Conservation (phyloP, 2,888 invertebrate species). For the Chymomyza caudatula region DNA sequence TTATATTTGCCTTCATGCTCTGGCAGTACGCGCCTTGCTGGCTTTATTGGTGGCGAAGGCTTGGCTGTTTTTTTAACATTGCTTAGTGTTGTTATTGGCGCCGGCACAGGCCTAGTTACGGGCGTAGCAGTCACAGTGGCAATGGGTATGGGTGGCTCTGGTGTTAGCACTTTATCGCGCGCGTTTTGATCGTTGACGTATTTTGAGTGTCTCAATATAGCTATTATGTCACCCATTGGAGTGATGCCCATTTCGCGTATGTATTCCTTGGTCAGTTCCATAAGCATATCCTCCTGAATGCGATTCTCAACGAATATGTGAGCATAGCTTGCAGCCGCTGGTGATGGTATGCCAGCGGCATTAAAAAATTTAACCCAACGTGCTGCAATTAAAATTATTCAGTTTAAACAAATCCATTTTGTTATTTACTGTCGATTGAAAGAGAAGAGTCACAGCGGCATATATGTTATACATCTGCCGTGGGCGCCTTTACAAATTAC, state of each 20-base stretch:
- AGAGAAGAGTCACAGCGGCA: neutral
- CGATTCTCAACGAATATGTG: slow-evolving; percentile 91
- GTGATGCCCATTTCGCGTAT: slow-evolving; percentile 92
- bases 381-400: slow-evolving; percentile 47
- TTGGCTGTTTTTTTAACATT: slow-evolving; percentile 24
- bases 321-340: slow-evolving; percentile 88
- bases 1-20: slow-evolving; percentile 81
- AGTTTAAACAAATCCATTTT: neutral
- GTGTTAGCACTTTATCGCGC: slow-evolving; percentile 81
- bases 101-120: slow-evolving; percentile 29
- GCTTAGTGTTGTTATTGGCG: neutral
- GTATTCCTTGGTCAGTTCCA: slow-evolving; percentile 92
- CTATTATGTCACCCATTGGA: slow-evolving; percentile 85
- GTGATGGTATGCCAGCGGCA: slow-evolving; percentile 88
- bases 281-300: slow-evolving; percentile 90
- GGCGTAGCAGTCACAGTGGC: slow-evolving; percentile 42
- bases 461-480: slow-evolving; percentile 1
- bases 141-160: slow-evolving; percentile 80
- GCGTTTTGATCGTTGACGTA: slow-evolving; percentile 81
- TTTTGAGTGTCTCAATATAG: slow-evolving; percentile 84
- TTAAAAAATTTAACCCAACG: slow-evolving; percentile 92
- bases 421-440: neutral
- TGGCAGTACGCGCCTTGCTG: slow-evolving; percentile 77
- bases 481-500: neutral
- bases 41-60: slow-evolving; percentile 61